phyloP scores from a whole-genome alignment of 2,888 invertebrate species.

The Cheilosia scutellata region DNA sequence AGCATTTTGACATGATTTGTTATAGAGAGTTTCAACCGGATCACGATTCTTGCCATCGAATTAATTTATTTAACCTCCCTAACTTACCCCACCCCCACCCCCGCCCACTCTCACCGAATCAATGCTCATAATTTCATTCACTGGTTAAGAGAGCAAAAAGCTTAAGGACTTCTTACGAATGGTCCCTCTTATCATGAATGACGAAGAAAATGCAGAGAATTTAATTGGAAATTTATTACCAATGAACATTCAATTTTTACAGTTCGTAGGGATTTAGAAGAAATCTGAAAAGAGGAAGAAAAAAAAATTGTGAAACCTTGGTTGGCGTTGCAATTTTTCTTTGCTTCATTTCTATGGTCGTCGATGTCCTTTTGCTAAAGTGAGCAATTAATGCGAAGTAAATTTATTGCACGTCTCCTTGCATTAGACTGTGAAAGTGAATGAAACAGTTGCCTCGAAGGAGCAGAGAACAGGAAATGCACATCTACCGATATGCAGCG shows the following conservation, averaged over 20 bases:
- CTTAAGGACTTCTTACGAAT: constrained; percentile 52
- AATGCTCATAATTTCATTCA: constrained; percentile 68
- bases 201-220: constrained; percentile 62
- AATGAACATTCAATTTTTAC: constrained; percentile 68
- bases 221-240: constrained; percentile 75
- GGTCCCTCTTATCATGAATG: constrained; percentile 26
- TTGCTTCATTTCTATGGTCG: constrained; percentile 14
- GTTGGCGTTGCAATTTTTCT: constrained; percentile 26
- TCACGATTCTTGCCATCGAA: constrained; percentile 62
- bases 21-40: constrained; percentile 21
- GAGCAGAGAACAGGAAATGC: constrained; percentile 2
- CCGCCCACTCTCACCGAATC: constrained; percentile 25
- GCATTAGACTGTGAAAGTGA: constrained; percentile 24
- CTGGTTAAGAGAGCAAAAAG: constrained; percentile 38
- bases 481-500: constrained; percentile 9
- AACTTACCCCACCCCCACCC: neutral
- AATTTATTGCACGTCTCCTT: constrained; percentile 62
- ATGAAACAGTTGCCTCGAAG: constrained; percentile 3
- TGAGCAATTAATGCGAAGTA: constrained; percentile 70
- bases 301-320: neutral
- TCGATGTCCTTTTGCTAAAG: constrained; percentile 44
- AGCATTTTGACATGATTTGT: constrained; percentile 68
- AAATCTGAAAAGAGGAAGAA: neutral
- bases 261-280: constrained; percentile 35
- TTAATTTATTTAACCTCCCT: constrained; percentile 62